These are phyloP conservation scores for Nothobranchius kuhntae DNA, from an alignment of 2,113 vertebrate genomes.

Conservation along the genomic window DNA sequence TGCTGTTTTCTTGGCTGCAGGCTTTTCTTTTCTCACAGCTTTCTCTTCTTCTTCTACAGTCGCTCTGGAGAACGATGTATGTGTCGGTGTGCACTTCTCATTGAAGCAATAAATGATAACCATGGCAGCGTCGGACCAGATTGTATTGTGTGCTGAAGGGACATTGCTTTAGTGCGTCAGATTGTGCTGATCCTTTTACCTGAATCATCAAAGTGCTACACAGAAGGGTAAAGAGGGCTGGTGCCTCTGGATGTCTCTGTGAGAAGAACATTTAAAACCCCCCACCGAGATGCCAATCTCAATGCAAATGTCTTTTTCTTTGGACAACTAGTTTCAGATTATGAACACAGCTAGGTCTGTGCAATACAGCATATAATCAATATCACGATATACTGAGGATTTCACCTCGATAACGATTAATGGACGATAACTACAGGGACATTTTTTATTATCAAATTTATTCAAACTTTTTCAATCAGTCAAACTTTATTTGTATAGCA, in stretches of 20 bases:
- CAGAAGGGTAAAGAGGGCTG: conserved; percentile 20
- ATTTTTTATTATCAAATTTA: too few relatives aligned
- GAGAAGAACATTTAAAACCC: conserved; percentile 4
- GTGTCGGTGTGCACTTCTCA: conserved; percentile 41
- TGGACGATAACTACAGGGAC: too few relatives aligned
- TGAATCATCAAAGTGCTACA: conserved; percentile 21
- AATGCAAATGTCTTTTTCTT: too few relatives aligned
- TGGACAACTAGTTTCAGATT: too few relatives aligned
- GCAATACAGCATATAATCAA: too few relatives aligned
- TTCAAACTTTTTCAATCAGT: too few relatives aligned
- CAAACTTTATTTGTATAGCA: too few relatives aligned
- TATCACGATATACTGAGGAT: too few relatives aligned
- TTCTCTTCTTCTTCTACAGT: conserved; percentile 13
- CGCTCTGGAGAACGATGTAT: conserved; percentile 41
- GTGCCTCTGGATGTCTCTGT: conserved; percentile 18
- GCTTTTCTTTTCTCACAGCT: conserved; percentile 45
- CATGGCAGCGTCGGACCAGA: conserved; percentile 50
- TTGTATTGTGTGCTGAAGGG: conserved; percentile 42
- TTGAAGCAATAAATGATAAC: conserved; percentile 61
- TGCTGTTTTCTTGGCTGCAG: conserved; percentile 51
- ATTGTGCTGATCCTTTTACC: conserved; percentile 46
- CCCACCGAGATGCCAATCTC: conserved; percentile 1
- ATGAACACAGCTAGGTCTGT: too few relatives aligned
- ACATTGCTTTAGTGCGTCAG: conserved; percentile 10
- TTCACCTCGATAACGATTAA: too few relatives aligned